Evolutionary conservation across 2,113 vertebrate genomes (phyloP), one percentile per base, ranked within the genome.

Genomic region (Pachyramphus minor): DNA sequence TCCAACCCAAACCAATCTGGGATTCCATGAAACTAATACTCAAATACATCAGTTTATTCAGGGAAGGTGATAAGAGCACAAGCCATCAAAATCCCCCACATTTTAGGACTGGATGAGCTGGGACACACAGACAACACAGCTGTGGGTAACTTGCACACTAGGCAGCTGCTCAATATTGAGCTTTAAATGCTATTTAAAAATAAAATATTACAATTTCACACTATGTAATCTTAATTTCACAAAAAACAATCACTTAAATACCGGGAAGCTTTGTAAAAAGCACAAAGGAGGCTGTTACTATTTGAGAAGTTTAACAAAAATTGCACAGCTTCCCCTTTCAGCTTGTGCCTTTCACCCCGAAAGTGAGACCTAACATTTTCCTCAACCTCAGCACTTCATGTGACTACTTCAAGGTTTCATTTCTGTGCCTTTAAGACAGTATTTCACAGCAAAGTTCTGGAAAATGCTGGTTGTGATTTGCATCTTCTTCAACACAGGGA

Each of bases 91-190:
- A 45, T 7, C 41, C 68, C 23, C 4, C 45, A 5, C 5, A 2
- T 37, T 47, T 76, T 20, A 47, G 53, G 55, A 45, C 18, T 1
- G 5, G 28, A 22, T 22, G 28, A 24, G 13, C 17, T 7, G 5
- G 49, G 60, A 37, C 53, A 52, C 59, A 6, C 41, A 35, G 52
- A 39, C 35, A 56, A 16, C 49, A 45, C 49, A 41, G 8, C 35
- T 31, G 24, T 1, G 1, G 66, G 37, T 16, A 12, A 31, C 27
- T 0, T 33, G 24, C 25, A 19, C 4, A n/a, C 41, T 42, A 27
- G 21, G 13, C 3, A 42, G 19, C 0, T 27, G 18, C 39, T 13
- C 37, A 23, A 16, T 4, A 4, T 25, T 15, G 28, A 66, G 16
- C 41, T 77, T 19, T 42, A 72, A 85, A 50, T 10, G 7, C 16